Base-by-base conservation (phyloP, 2,113 vertebrate genomes). In the Cranoglanis bouderius region DNA sequence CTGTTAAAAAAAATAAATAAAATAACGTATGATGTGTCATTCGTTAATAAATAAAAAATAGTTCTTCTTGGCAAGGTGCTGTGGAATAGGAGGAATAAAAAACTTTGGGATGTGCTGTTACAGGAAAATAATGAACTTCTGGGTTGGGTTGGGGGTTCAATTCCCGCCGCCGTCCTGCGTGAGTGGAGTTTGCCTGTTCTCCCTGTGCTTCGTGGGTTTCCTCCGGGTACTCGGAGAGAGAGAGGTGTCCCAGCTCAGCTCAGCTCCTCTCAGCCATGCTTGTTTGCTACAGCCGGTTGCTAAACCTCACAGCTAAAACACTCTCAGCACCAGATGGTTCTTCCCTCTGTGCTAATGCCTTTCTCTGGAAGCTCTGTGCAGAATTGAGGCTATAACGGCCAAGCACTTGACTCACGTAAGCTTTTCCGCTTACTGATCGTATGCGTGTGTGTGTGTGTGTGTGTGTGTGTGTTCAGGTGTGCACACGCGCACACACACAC, bases 321-420 rank as follows among this genome's bases (percentile, higher is more conserved):
- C 84, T 24, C 84, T 14, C 81, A 26, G 67, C 46, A 74, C 84
- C 89, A 90, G 85, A 90, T 87, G 89, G 59, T 80, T 53, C 59
- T 74, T 63, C 75, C 74, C 75, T 90, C 55, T 46, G 4, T 19
- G 26, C 82, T 87, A 85, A 85, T 78, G 82, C 85, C 6, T 83
- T 85, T 89, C 82, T 65, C 82, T 87, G 81, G 78, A 87, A 87
- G 81, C 82, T 90, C 82, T 81, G 75, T 78, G 72, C 65, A 59
- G 81, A 87, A 46, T 51, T 53, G 63, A 8, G 55, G 57, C 61
- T 40, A 70, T 32, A 85, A 63, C 70, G 21, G 70, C 75, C 59
- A 89, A 81, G 49, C n/a, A 85, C 85, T 83, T 83, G 81, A 90
- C 53, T 29, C 46, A 84, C 26, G 57, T 57, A 85, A 55, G 75